Percentiles rank a stretch among this genome's conserved stretches.
These are phyloP conservation scores for Mungos mungo DNA, from an alignment of 2,113 vertebrate species.

Conservation along the genomic window DNA sequence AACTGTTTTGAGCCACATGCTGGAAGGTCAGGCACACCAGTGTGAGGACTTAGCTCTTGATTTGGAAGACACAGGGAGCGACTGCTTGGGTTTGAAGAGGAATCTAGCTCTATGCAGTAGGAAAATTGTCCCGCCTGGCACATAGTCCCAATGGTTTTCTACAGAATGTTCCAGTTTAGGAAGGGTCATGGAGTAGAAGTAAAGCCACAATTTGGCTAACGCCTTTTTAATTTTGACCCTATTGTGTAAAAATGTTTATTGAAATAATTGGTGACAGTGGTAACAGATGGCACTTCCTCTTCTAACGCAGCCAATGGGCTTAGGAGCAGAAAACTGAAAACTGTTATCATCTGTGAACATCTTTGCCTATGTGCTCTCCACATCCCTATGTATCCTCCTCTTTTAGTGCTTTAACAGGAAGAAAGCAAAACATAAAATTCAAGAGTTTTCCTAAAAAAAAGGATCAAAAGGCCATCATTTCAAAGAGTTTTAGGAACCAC, in stretches of 20 bases:
- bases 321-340: not conserved
- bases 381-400: not conserved
- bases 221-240: not conserved
- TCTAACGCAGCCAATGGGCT: not conserved
- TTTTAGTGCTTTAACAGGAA: not conserved
- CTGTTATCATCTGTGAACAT: rapidly evolving
- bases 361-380: not conserved
- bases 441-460: not conserved
- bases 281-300: not conserved
- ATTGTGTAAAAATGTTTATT: not conserved
- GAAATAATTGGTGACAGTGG: not conserved
- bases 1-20: not conserved
- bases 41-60: not conserved
- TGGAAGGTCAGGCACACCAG: not conserved
- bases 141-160: not conserved
- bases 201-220: not conserved
- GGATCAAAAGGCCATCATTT: not conserved
- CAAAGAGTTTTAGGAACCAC: not conserved
- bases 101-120: not conserved
- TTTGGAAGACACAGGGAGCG: not conserved
- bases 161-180: not conserved
- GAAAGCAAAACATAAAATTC: not conserved
- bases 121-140: not conserved
- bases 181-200: not conserved
- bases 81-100: not conserved